Conservation (phyloP, 2,888 invertebrate genomes). For the Plemyria rubiginata region DNA sequence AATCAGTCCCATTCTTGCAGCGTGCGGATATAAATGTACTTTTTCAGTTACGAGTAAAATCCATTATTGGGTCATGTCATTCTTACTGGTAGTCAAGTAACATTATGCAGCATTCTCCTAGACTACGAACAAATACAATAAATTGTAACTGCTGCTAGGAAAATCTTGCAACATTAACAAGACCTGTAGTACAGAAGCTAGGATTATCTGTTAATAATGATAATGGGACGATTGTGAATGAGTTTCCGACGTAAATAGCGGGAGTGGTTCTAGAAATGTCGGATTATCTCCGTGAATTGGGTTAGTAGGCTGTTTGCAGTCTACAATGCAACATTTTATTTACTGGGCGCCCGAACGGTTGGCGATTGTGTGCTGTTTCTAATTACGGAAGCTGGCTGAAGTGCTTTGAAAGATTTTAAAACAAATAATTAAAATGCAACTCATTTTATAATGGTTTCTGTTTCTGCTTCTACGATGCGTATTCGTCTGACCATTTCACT, state of each 20-base stretch:
- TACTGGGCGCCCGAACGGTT: conserved; percentile 20
- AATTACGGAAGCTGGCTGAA: conserved; percentile 21
- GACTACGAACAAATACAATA: conserved; percentile 18
- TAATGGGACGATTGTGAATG: conserved; percentile 32
- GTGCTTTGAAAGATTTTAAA: conserved; percentile 10
- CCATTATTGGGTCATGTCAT: too few species aligned
- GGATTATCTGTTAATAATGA: conserved; percentile 33
- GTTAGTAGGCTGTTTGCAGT: conserved; percentile 32
- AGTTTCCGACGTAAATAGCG: conserved; percentile 26
- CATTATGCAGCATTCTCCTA: conserved; percentile 6
- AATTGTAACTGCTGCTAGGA: conserved; percentile 12
- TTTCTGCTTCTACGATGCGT: not conserved
- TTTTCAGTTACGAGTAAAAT: not conserved
- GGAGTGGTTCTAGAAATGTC: conserved; percentile 24
- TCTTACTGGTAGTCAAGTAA: not conserved
- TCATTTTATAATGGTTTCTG: not conserved
- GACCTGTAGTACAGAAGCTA: conserved; percentile 19
- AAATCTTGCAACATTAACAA: conserved; percentile 25
- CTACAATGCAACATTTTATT: conserved; percentile 34
- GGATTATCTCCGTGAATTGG: conserved; percentile 33
- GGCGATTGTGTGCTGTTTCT: conserved; percentile 27
- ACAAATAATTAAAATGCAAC: not conserved
- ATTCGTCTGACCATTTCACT: not conserved
- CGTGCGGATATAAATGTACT: not conserved
- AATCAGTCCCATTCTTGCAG: not conserved